Percentiles rank a stretch among this genome's conserved stretches.
phyloP scores from a whole-genome alignment of 2,113 vertebrate genomes.

The Vimba vimba region DNA sequence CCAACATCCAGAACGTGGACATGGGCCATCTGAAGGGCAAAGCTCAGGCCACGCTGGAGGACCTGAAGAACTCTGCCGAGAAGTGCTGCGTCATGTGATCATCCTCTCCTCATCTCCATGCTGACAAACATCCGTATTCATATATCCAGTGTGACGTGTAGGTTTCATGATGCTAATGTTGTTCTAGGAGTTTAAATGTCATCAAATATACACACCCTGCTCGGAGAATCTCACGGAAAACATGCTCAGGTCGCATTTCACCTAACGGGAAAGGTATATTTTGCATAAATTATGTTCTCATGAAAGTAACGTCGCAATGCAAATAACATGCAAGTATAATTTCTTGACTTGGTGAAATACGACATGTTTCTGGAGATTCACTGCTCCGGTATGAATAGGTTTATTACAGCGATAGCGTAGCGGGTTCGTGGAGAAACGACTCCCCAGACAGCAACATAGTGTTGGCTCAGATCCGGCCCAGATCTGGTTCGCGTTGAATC shows the following conservation, averaged over 20 bases:
- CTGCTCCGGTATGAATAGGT: neutral
- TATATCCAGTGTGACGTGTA: neutral
- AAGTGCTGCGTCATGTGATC: conserved; percentile 93
- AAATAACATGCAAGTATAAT: too few species aligned
- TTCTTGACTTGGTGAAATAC: neutral
- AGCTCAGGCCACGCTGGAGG: conserved; percentile 92
- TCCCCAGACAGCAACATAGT: too few species aligned
- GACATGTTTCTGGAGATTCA: neutral
- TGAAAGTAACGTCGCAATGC: too few species aligned
- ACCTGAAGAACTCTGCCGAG: conserved; percentile 94
- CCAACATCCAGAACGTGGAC: conserved; percentile 93
- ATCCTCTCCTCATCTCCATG: neutral
- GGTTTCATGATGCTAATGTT: conserved; percentile 10
- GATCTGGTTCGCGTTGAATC: too few species aligned
- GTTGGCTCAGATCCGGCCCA: too few species aligned
- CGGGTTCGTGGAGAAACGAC: too few species aligned
- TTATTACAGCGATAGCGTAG: too few species aligned
- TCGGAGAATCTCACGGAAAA: neutral
- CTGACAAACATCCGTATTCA: neutral
- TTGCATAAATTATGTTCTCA: neutral
- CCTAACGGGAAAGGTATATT: neutral
- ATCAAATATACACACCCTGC: neutral
- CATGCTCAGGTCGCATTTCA: conserved; percentile 1
- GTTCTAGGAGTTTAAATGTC: conserved; percentile 16
- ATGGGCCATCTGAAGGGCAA: conserved; percentile 95